These are phyloP conservation scores for Trissolcus basalis DNA, from an alignment of 1,140 invertebrate species.

Conservation along the genomic window DNA sequence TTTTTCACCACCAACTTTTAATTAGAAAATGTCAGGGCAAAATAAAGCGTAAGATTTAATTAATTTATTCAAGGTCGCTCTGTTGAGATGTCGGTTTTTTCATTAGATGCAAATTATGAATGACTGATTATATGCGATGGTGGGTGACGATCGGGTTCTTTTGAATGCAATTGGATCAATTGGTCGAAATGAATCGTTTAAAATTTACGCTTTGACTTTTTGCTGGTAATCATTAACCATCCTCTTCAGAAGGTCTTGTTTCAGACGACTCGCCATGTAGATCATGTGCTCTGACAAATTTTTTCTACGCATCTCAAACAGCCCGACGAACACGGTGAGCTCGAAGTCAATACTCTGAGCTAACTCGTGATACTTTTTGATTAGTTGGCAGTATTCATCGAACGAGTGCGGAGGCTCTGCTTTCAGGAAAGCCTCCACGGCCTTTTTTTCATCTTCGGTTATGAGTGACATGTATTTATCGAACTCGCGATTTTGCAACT, in stretches of 20 bases:
- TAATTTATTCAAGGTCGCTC: background rate
- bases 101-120: background rate
- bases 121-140: too few relatives aligned
- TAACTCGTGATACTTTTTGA: slow-evolving; percentile 81
- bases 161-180: too few relatives aligned
- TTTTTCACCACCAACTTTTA: too few relatives aligned
- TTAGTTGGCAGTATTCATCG: slow-evolving; percentile 81
- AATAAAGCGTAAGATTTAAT: slow-evolving; percentile 48
- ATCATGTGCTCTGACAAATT: slow-evolving; percentile 86
- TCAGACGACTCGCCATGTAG: slow-evolving; percentile 81
- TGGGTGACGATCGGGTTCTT: too few relatives aligned
- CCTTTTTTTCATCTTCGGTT: slow-evolving; percentile 82
- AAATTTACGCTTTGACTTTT: slow-evolving; percentile 84
- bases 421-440: slow-evolving; percentile 83
- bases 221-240: slow-evolving; percentile 89
- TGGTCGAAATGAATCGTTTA: too few relatives aligned
- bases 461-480: slow-evolving; percentile 89
- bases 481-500: slow-evolving; percentile 84
- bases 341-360: slow-evolving; percentile 80
- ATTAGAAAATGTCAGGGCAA: background rate
- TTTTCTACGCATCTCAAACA: slow-evolving; percentile 90
- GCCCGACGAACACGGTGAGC: slow-evolving; percentile 84
- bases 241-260: slow-evolving; percentile 82
- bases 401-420: slow-evolving; percentile 79
- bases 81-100: background rate